A percentile compares a stretch with the other conserved stretches of the same genome.
Evolutionary conservation across 2,113 vertebrate species (phyloP).

Genomic region (Microcebus jonahi): DNA sequence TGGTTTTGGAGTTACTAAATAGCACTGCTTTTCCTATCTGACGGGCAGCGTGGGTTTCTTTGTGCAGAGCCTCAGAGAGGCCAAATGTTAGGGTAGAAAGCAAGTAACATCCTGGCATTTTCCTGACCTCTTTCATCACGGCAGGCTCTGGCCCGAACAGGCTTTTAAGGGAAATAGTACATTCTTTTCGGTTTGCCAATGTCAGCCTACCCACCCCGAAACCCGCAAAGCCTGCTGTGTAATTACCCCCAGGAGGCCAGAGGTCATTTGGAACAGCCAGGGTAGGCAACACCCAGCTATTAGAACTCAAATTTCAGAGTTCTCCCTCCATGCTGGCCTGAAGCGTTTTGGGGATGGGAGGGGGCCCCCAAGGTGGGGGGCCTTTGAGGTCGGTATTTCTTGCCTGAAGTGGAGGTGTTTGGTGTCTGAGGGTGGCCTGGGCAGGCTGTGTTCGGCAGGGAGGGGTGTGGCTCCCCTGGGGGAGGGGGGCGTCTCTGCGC

Average conservation of each 20-base stretch:
- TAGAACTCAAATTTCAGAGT: constrained; percentile 58
- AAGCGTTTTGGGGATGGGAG: constrained; percentile 15
- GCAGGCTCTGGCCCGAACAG: constrained; percentile 43
- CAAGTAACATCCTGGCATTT: neutral
- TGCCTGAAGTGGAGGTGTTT: constrained; percentile 3
- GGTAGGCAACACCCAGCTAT: constrained; percentile 60
- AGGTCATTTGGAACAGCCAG: constrained; percentile 47
- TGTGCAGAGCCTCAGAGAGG: neutral
- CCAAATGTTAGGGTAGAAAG: neutral
- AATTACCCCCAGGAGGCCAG: constrained; percentile 57
- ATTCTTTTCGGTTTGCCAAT: constrained; percentile 24
- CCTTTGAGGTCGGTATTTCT: constrained; percentile 39
- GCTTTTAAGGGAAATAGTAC: constrained; percentile 45
- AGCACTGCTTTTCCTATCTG: neutral
- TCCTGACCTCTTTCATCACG: constrained; percentile 49
- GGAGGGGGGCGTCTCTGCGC: neutral
- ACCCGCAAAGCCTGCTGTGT: neutral
- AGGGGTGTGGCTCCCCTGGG: neutral
- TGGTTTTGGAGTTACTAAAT: neutral
- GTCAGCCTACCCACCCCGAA: neutral
- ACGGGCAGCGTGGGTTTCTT: neutral
- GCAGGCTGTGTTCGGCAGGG: neutral
- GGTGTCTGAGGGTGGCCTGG: constrained; percentile 36
- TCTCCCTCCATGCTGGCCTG: constrained; percentile 22
- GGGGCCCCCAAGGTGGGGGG: neutral